Percentiles rank a stretch among this genome's conserved stretches.
Evolutionary conservation across 1,140 invertebrate genomes (phyloP).

Genomic region (Trichoplusia ni): DNA sequence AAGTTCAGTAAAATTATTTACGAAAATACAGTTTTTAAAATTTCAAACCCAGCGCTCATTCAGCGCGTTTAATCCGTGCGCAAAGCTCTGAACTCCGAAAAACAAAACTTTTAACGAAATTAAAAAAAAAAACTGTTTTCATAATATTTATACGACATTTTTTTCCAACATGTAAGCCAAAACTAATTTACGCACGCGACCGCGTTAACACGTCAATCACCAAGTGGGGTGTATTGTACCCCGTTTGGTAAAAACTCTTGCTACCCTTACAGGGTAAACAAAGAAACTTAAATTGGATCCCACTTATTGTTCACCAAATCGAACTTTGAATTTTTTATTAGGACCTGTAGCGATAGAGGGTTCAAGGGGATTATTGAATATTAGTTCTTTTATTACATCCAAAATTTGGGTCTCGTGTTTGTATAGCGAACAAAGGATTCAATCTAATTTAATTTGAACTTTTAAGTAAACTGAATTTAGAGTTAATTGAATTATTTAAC

Average conservation of each 20-base stretch:
- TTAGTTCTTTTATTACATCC: conserved; percentile 8
- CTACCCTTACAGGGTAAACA: conserved; percentile 55
- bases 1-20: too few relatives aligned
- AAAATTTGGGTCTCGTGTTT: neutral
- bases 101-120: neutral
- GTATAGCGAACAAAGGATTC: neutral
- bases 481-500: neutral
- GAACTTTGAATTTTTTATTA: conserved; percentile 66
- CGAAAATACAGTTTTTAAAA: too few relatives aligned
- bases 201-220: conserved; percentile 46
- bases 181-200: conserved; percentile 40
- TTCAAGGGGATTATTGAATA: conserved; percentile 19
- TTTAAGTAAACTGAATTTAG: neutral
- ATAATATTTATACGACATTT: conserved; percentile 6
- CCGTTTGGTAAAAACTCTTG: conserved; percentile 37
- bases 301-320: conserved; percentile 45
- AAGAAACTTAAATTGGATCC: conserved; percentile 60
- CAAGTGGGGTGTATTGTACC: conserved; percentile 32
- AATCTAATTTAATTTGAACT: neutral
- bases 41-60: too few relatives aligned
- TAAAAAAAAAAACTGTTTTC: neutral
- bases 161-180: conserved; percentile 23
- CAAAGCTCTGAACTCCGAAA: too few relatives aligned
- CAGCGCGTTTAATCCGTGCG: too few relatives aligned
- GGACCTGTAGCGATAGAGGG: conserved; percentile 31